Evolutionary conservation across 2,888 invertebrate species (phyloP), one percentile per base, ranked within the genome.

Genomic region (Philhelius pedissequus): DNA sequence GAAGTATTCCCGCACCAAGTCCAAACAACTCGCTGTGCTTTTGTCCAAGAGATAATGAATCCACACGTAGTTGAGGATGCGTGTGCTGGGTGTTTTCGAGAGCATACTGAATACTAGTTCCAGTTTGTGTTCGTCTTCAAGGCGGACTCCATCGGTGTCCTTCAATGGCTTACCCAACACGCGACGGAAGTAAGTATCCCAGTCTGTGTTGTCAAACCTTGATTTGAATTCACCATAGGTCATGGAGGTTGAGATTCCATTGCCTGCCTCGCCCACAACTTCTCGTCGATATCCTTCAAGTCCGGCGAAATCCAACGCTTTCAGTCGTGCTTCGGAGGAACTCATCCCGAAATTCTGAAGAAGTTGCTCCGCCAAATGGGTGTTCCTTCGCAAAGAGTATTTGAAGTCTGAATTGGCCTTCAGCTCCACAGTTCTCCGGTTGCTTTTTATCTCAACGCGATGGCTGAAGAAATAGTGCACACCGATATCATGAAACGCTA

Each of bases 41-140:
- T 90, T 88, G n/a, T 91, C 90, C 87, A 90, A 88, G 8, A 91
- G 84, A 76, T 91, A 91, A 48, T 91, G 89, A 8, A 89, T 89
- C 90, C 90, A 91, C 9, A 91, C 87, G 89, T 90, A 91, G 75
- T 91, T 91, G 0, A 89, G 87, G 60, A 91, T 77, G 0, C 90
- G 88, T 2, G 86, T 87, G 74, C 87, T 86, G 27, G 89, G 88
- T 0, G 89, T 90, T 11, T 88, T 89, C 58, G 90, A 88, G 25
- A 91, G 77, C 77, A 91, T 79, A 50, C 86, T 87, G 68, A 91
- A 88, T 2, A 89, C 87, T 6, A 88, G 87, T 11, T 88, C 83
- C n/a, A 91, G 68, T n/a, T 89, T 88, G 0, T 89, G 88, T 80
- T 89, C 76, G 73, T 90, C 88, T 27, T 87, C 86, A 3, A 91